phyloP scores from a whole-genome alignment of 37 sponge, comb jelly and placozoan species.

The Cladorhizidae sp. region DNA sequence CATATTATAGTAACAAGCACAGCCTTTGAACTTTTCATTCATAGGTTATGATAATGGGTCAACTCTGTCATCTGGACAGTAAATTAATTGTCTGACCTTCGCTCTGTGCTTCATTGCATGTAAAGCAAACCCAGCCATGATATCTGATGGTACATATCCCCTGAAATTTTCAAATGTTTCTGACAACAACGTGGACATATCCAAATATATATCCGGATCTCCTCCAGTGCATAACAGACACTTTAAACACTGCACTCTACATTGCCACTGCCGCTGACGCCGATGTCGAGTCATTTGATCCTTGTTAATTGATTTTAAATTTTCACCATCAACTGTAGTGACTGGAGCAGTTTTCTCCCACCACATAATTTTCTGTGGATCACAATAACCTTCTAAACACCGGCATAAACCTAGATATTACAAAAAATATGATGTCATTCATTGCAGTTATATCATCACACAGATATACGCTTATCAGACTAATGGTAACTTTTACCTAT shows the following conservation, averaged over 20 bases:
- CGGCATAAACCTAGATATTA: conserved; percentile 23
- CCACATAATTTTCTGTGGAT: conserved; percentile 21
- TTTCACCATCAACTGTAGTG: conserved; percentile 20
- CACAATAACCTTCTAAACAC: conserved; percentile 8
- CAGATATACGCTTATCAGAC: background rate
- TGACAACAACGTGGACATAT: conserved; percentile 46
- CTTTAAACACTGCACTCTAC: conserved; percentile 53
- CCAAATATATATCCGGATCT: conserved; percentile 16
- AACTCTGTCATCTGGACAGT: too few species aligned
- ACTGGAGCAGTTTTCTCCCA: conserved; percentile 25
- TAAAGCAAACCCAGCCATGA: conserved; percentile 63
- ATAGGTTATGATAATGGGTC: too few species aligned
- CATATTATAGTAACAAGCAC: too few species aligned
- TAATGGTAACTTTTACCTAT: conserved; percentile 16
- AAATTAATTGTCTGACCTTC: background rate
- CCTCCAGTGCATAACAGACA: conserved; percentile 29
- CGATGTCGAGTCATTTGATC: conserved; percentile 24
- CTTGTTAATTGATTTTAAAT: conserved; percentile 40
- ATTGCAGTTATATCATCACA: background rate
- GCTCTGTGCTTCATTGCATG: conserved; percentile 6
- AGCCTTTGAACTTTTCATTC: too few species aligned
- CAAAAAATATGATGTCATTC: background rate
- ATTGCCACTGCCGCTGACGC: conserved; percentile 68
- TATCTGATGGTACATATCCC: conserved; percentile 80
- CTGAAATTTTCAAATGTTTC: conserved; percentile 47